phyloP scores from a whole-genome alignment of 92 coral and sea anemone species.

The Zoanthus gigantus region DNA sequence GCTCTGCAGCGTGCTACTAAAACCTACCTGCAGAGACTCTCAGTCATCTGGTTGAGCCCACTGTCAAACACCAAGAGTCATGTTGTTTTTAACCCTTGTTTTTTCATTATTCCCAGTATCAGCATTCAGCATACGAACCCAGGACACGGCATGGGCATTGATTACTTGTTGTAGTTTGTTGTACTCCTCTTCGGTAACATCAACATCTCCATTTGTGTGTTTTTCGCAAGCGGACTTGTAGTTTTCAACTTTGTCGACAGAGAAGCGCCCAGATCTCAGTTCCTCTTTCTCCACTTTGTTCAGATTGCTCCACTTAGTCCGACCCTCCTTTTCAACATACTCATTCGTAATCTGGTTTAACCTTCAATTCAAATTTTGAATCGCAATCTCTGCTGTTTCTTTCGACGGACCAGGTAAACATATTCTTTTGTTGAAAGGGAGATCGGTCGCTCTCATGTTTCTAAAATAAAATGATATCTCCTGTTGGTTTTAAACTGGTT shows the following conservation, averaged over 20 bases:
- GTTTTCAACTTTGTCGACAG: slow-evolving; percentile 54
- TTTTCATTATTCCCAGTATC: slow-evolving; percentile 7
- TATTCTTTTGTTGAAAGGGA: no score
- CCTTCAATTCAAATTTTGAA: slow-evolving; percentile 15
- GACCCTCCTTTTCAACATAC: not conserved
- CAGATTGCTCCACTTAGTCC: not conserved
- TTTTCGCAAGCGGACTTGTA: slow-evolving; percentile 43
- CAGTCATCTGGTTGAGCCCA: no score
- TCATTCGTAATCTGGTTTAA: not conserved
- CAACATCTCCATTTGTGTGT: not conserved
- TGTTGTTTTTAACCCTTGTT: not conserved
- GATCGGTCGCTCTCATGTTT: slow-evolving; percentile 10
- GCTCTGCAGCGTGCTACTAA: no score
- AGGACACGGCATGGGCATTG: not conserved
- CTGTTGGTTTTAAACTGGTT: no score
- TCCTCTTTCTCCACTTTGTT: slow-evolving; percentile 36
- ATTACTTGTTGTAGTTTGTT: not conserved
- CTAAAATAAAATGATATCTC: not conserved
- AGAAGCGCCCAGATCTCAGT: slow-evolving; percentile 45
- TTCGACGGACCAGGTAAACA: not conserved
- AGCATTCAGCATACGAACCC: slow-evolving; percentile 23
- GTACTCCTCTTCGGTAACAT: slow-evolving; percentile 20
- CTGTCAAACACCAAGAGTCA: no score
- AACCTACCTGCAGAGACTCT: no score
- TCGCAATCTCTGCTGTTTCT: slow-evolving; percentile 16